Evolutionary conservation across 2,797 vertebrate species (phyloP).

Genomic region (Columba guinea): DNA sequence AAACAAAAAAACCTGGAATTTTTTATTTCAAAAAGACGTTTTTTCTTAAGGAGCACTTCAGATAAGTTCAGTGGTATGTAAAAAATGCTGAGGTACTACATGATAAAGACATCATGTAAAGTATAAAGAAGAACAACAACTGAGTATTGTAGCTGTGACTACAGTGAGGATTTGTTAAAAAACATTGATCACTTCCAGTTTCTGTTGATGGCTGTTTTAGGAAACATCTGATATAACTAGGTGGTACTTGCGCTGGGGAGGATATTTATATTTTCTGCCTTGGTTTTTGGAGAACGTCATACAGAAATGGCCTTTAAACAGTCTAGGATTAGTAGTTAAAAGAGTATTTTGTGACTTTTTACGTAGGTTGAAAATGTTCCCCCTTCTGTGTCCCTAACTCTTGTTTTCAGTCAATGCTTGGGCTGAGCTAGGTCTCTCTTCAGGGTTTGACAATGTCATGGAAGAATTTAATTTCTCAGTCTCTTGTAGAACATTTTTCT

Average conservation of each 20-base stretch:
- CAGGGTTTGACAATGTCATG: neutral
- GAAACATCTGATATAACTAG: neutral
- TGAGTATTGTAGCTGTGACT: neutral
- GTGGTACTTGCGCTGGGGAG: neutral
- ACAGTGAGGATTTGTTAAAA: neutral
- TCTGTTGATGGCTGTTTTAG: neutral
- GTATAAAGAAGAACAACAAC: neutral
- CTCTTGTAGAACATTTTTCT: neutral
- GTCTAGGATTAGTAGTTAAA: neutral
- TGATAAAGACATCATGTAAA: neutral
- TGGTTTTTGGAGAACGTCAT: neutral
- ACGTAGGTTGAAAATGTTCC: neutral
- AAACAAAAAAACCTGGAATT: neutral
- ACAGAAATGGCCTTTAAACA: neutral
- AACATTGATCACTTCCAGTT: neutral
- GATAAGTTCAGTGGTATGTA: neutral
- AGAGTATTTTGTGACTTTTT: neutral
- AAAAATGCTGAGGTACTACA: neutral
- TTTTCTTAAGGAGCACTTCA: neutral
- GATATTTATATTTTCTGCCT: neutral
- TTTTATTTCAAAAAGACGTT: fast-evolving
- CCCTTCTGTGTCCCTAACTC: neutral
- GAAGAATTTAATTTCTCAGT: neutral
- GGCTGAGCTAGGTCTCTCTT: neutral
- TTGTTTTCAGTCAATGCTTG: neutral